phyloP scores from a whole-genome alignment of 2,888 invertebrate genomes.

The Salpingus planirostris region DNA sequence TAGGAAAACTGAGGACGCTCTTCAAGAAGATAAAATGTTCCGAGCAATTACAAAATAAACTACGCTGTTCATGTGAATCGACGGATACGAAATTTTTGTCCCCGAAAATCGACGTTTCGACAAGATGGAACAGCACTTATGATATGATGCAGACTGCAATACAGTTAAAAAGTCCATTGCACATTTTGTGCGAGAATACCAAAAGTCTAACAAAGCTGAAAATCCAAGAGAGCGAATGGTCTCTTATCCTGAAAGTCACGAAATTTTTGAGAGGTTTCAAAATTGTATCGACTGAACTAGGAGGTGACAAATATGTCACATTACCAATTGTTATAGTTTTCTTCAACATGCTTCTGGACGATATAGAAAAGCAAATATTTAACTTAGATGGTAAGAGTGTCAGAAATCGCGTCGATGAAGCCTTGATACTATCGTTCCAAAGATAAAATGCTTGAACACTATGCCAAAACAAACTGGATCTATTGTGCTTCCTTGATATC shows the following conservation, averaged over 20 bases:
- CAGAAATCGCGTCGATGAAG: no score
- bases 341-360: conserved; percentile 1
- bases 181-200: no score
- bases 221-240: neutral
- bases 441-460: no score
- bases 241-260: neutral
- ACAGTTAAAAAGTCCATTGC: neutral
- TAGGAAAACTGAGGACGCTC: neutral
- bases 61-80: neutral
- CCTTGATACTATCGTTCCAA: no score
- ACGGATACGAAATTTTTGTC: neutral
- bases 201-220: neutral
- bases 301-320: conserved; percentile 1
- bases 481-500: conserved; percentile 16
- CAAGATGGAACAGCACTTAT: conserved; percentile 1
- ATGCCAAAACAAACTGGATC: no score
- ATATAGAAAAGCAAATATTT: neutral
- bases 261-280: conserved; percentile 11
- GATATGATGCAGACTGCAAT: conserved; percentile 1
- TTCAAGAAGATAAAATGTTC: neutral
- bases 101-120: conserved; percentile 1
- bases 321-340: conserved; percentile 1
- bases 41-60: neutral
- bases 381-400: no score
- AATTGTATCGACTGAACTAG: conserved; percentile 5